Evolutionary conservation across 1,140 invertebrate species (phyloP), one percentile per base, ranked within the genome.

Genomic region (Bathynomus jamesi): DNA sequence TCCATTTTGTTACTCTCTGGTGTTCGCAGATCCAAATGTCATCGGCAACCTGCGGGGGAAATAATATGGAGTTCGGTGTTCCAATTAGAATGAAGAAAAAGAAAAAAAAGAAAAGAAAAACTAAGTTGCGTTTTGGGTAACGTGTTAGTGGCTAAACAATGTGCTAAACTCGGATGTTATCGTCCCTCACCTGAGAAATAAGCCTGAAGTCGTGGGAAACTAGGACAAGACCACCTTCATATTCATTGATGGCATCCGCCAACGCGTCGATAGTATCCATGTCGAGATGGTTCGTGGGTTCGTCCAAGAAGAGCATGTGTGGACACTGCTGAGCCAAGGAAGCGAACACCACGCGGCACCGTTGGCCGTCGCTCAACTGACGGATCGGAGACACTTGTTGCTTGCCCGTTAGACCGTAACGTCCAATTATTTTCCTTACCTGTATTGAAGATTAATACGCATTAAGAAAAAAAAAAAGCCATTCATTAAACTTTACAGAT

Each of bases 21-120:
- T 99, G 94, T 81, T 99, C 96, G 83, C 98, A 99, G n/a, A 99
- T 90, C 96, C 96, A 99, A 82, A 99, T 99, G 83, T 98, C 95
- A 84, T 99, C 90, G 24, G 96, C 96, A 28, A 99, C 96, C 94
- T 98, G 76, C 17, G 27, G 60, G 60, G 21, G 0, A 28, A 13
- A 68, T 62, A 28, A 13, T 67, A 67, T n/a, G n/a, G n/a, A n/a
- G n/a, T n/a, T n/a, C n/a, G n/a, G n/a, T n/a, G n/a, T n/a, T n/a
- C n/a, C n/a, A n/a, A n/a, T n/a, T n/a, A n/a, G n/a, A n/a, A 11
- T 65, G 13, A 72, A 61, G 1, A 7, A 28, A 3, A 40, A 24
- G 4, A 30, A 25, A 7, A 46, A 8, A 60, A 8, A 24, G 21
- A 53, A 61, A 69, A 2, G 17, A 5, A 4, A 28, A 28, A 10